Evolutionary conservation across 2,797 vertebrate species (phyloP).

Genomic region (Falco cherrug): DNA sequence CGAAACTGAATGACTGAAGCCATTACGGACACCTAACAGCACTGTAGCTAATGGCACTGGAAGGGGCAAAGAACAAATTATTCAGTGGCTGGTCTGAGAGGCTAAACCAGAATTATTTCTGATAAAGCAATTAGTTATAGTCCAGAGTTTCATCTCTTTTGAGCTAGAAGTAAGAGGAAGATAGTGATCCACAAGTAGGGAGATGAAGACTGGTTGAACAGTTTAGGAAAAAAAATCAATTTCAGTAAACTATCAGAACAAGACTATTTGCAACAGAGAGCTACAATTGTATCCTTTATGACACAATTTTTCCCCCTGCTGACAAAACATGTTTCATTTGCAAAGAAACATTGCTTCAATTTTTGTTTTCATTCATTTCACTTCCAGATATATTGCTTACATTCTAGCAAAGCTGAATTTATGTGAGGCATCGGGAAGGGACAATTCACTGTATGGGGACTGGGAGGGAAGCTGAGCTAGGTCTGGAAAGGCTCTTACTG

Average conservation of each 20-base stretch:
- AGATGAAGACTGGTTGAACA: neutral
- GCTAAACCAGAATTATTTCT: neutral
- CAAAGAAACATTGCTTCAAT: neutral
- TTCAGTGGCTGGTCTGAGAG: neutral
- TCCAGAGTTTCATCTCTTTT: neutral
- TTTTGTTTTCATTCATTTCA: neutral
- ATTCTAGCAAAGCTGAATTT: neutral
- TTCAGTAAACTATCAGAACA: neutral
- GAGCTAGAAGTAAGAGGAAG: neutral
- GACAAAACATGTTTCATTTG: neutral
- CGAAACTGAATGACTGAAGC: accelerated
- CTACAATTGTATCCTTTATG: neutral
- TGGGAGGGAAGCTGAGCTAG: neutral
- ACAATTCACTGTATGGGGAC: neutral
- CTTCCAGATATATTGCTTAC: neutral
- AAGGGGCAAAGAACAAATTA: neutral
- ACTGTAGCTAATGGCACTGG: neutral
- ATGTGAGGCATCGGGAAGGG: neutral
- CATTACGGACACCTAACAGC: neutral
- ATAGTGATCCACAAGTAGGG: neutral
- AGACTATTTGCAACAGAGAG: neutral
- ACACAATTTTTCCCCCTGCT: neutral
- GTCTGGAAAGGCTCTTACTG: neutral
- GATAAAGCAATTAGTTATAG: neutral
- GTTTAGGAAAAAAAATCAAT: neutral